These are phyloP conservation scores for Rhopalosiphum nymphaeae DNA, from an alignment of 2,888 invertebrate species.

Conservation along the genomic window DNA sequence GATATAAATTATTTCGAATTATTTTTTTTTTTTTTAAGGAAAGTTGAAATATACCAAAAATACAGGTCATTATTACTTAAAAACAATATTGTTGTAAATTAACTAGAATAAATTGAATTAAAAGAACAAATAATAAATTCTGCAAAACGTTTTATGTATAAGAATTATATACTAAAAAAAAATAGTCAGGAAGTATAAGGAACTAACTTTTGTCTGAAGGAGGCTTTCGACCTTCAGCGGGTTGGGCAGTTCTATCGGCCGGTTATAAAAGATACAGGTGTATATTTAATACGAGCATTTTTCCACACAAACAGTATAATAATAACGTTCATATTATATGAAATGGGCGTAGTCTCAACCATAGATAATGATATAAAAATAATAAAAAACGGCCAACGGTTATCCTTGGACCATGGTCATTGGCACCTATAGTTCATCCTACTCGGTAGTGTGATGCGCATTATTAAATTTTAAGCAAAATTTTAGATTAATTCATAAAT, in stretches of 20 bases:
- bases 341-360: slow-evolving; percentile 50
- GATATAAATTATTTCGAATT: background rate
- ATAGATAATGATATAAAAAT: slow-evolving; percentile 52
- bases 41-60: background rate
- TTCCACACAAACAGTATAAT: background rate
- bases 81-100: background rate
- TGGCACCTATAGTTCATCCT: slow-evolving; percentile 50
- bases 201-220: background rate
- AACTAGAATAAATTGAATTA: background rate
- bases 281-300: slow-evolving; percentile 42
- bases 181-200: background rate
- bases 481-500: background rate
- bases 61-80: background rate
- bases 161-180: background rate
- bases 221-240: slow-evolving; percentile 45
- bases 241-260: slow-evolving; percentile 43
- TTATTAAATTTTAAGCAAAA: slow-evolving; percentile 37
- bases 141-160: background rate
- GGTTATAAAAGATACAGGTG: slow-evolving; percentile 44
- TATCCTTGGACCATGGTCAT: slow-evolving; percentile 64
- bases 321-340: slow-evolving; percentile 52
- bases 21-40: background rate
- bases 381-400: slow-evolving; percentile 57
- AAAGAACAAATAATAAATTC: background rate
- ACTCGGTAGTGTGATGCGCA: background rate